Percentiles rank a stretch among this genome's conserved stretches.
These are phyloP conservation scores for Gopherus flavomarginatus DNA, from an alignment of 2,113 vertebrate species.

Conservation along the genomic window DNA sequence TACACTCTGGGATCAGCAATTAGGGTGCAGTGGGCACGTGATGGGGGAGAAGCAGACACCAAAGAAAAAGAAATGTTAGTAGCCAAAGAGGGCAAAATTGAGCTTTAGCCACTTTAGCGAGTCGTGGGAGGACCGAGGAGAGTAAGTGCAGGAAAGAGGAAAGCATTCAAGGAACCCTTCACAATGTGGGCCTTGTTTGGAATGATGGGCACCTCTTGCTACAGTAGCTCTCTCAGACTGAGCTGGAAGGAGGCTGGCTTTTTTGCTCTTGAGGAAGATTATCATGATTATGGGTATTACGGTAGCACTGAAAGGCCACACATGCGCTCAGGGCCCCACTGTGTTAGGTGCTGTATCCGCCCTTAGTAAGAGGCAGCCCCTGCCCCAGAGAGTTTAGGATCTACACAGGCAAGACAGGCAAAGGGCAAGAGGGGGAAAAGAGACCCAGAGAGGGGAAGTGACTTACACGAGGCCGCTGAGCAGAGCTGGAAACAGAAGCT, in stretches of 20 bases:
- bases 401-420: not conserved
- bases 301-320: not conserved
- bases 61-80: slow-evolving; percentile 49
- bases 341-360: fast-evolving
- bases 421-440: not conserved
- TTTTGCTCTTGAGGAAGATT: not conserved
- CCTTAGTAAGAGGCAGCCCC: not conserved
- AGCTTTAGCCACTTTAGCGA: not conserved
- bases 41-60: slow-evolving; percentile 42
- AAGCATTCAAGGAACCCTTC: not conserved
- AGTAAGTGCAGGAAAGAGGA: not conserved
- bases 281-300: not conserved
- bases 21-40: slow-evolving; percentile 48
- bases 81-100: slow-evolving; percentile 33
- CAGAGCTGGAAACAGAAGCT: not conserved
- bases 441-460: not conserved
- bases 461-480: not conserved
- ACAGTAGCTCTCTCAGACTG: not conserved
- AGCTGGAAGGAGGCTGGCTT: not conserved
- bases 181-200: slow-evolving; percentile 53
- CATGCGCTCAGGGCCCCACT: not conserved
- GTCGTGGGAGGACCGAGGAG: not conserved
- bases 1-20: slow-evolving; percentile 64
- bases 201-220: not conserved
- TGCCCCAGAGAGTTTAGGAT: not conserved